These are phyloP conservation scores for Thalassaphorura encarpata DNA, from an alignment of 1,140 invertebrate species.

Conservation along the genomic window DNA sequence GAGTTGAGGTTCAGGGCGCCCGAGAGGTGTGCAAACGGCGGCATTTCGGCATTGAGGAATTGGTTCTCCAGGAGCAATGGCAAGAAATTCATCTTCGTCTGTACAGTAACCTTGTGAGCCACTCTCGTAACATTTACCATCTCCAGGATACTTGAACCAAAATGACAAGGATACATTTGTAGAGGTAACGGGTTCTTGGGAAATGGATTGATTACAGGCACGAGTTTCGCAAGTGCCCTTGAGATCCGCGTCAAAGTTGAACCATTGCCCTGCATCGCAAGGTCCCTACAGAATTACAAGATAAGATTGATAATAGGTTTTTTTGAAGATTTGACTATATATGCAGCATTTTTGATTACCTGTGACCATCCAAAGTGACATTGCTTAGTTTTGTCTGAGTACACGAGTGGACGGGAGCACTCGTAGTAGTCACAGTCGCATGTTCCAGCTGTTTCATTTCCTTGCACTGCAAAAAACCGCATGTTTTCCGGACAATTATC, in stretches of 20 bases:
- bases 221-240: conserved; percentile 10
- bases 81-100: conserved; percentile 10
- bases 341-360: not conserved
- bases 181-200: not conserved
- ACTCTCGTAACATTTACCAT: conserved; percentile 16
- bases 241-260: conserved; percentile 9
- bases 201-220: not conserved
- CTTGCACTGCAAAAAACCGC: conserved; percentile 13
- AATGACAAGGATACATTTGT: conserved; percentile 12
- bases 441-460: not conserved
- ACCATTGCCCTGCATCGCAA: conserved; percentile 20
- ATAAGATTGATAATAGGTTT: not conserved
- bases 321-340: not conserved
- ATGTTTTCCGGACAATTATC: conserved; percentile 10
- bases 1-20: conserved; percentile 13
- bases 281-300: conserved; percentile 15
- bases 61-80: conserved; percentile 15
- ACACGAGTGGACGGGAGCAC: conserved; percentile 10
- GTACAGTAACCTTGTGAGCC: conserved; percentile 14
- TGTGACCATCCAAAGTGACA: conserved; percentile 14
- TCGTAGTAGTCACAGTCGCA: conserved; percentile 15
- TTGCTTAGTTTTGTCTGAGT: conserved; percentile 8
- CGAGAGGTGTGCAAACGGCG: conserved; percentile 13
- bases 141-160: conserved; percentile 12
- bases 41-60: conserved; percentile 16